Percentiles rank a stretch among this genome's conserved stretches.
phyloP scores from a whole-genome alignment of 2,113 vertebrate genomes.

The Phaethon lepturus region DNA sequence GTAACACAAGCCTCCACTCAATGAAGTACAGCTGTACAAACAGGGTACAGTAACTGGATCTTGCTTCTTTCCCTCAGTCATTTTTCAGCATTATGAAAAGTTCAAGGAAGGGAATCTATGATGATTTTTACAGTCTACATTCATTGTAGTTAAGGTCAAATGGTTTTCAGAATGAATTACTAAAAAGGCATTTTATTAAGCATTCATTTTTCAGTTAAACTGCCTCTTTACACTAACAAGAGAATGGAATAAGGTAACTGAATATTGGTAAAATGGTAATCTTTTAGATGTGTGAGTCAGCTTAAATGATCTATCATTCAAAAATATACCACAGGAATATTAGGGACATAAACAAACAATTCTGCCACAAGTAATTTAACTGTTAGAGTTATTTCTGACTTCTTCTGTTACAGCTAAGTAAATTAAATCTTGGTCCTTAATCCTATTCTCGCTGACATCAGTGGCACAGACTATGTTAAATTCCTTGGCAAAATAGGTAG shows the following conservation, averaged over 20 bases:
- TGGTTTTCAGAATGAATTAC: slow-evolving; percentile 62
- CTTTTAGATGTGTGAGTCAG: background rate
- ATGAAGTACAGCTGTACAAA: slow-evolving; percentile 90
- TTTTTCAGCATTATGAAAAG: slow-evolving; percentile 72
- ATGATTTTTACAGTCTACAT: slow-evolving; percentile 64
- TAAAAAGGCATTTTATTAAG: slow-evolving; percentile 56
- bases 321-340: slow-evolving; percentile 11
- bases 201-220: slow-evolving; percentile 28
- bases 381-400: background rate
- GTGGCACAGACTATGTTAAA: background rate
- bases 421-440: slow-evolving; percentile 15
- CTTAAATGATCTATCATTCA: background rate
- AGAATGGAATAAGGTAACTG: background rate
- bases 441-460: background rate
- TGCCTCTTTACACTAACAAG: slow-evolving; percentile 6
- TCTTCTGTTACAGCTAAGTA: background rate
- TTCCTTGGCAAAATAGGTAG: background rate
- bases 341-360: slow-evolving; percentile 5
- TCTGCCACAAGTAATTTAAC: background rate
- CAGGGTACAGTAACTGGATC: slow-evolving; percentile 76
- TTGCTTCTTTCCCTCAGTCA: slow-evolving; percentile 57
- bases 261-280: background rate
- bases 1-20: slow-evolving; percentile 78
- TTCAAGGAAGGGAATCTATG: slow-evolving; percentile 66
- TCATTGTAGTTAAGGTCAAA: slow-evolving; percentile 65